Base-by-base conservation (phyloP, 1,140 invertebrate genomes). In the Paralvinella palmiformis region DNA sequence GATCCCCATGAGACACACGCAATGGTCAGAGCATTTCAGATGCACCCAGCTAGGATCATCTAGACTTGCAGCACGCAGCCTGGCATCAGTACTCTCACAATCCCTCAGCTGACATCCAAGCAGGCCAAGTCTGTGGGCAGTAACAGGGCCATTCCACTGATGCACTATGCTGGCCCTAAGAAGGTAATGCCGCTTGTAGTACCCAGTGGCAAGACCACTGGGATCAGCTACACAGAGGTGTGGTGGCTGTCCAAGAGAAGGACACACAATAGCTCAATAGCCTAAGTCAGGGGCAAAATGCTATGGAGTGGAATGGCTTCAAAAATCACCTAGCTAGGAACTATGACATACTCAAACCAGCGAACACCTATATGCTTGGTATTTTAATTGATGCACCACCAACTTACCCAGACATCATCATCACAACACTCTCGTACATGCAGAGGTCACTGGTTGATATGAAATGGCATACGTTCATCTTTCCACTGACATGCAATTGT, bases 221-320 rank as follows among this genome's bases (percentile, higher is more conserved):
- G 45, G 3, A 48, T 48, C 45, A 48, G n/a, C n/a, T n/a, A n/a
- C n/a, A n/a, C n/a, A n/a, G n/a, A n/a, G n/a, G n/a, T 56, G 4
- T 56, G 53, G 22, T 56, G 53, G 53, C 53, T 56, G 22, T 29
- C 2, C 24, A 27, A 56, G 22, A 48, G 15, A 4, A 48, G 3
- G 45, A 3, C 15, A 15, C 3, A 3, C 5, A 48, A 24, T 48
- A 24, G 45, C 45, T 48, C 45, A 48, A 48, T 24, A 48, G 45
- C 45, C 45, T 48, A 15, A 4, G 45, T n/a, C n/a, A n/a, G n/a
- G n/a, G n/a, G 31, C 53, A 56, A 56, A 29, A 56, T 56, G 53
- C 53, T 29, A 56, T 56, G 53, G 53, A 56, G 17, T 27, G 53
- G 53, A 56, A 56, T 56, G 53, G 24, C 31, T 56, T 56, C 53